phyloP scores from a whole-genome alignment of 2,797 vertebrate genomes.

The Helostoma temminkii region DNA sequence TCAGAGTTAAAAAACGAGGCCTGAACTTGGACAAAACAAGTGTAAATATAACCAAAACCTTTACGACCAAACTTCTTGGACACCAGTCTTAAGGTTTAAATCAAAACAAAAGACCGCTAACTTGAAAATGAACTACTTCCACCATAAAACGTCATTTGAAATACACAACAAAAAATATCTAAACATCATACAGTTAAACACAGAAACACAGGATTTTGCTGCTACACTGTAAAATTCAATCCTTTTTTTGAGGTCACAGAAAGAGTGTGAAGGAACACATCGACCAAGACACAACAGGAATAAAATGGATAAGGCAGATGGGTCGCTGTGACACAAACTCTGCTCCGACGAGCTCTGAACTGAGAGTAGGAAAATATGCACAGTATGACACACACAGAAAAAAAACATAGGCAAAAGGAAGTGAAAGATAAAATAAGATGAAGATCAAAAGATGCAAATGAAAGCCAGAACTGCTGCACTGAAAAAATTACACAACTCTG shows the following conservation, averaged over 20 bases:
- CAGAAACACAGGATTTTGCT: too few species aligned
- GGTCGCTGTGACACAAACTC: not conserved
- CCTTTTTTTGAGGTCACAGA: constrained; percentile 3
- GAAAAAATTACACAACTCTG: not conserved
- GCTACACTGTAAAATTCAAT: not conserved
- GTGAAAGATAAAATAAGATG: constrained; percentile 7
- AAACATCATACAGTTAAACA: too few species aligned
- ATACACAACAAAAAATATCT: too few species aligned
- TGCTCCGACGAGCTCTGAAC: not conserved
- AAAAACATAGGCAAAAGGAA: not conserved
- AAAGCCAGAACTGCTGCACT: constrained; percentile 5
- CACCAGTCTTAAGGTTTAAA: too few species aligned
- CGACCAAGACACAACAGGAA: constrained; percentile 20
- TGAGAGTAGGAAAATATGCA: not conserved
- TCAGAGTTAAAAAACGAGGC: not conserved
- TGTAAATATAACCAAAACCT: too few species aligned
- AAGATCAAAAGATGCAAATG: constrained; percentile 21
- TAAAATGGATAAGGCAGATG: constrained; percentile 15
- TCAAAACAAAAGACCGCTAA: too few species aligned
- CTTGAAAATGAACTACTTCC: too few species aligned
- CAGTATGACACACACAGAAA: not conserved
- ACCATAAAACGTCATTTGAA: too few species aligned
- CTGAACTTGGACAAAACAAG: too few species aligned
- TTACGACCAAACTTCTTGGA: too few species aligned
- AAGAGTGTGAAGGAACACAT: constrained; percentile 14